Evolutionary conservation across 1,140 invertebrate genomes (phyloP), one percentile per base, ranked within the genome.

Genomic region (Zelostemma sp.): DNA sequence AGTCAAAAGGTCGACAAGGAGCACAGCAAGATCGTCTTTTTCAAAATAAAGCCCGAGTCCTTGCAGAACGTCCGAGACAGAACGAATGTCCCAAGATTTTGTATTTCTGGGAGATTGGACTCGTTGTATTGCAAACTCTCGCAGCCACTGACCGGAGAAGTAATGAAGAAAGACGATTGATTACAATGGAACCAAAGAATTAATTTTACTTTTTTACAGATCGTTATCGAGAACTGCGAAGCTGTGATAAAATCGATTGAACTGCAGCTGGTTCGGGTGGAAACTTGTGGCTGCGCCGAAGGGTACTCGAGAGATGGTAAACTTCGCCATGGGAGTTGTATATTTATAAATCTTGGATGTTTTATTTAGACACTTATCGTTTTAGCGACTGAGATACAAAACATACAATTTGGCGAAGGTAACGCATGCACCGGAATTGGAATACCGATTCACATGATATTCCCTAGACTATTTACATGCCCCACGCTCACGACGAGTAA

Each of bases 341-440:
- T n/a, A 47, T 17, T 38, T 48, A 62, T 6, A 43, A 50, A 19
- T 18, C 15, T 15, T 48, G 19, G 38, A 31, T 53, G 33, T 51
- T 50, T 35, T 16, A 35, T 58, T 50, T 38, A 15, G 2, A 31
- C 8, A 28, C 28, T 45, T 21, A 8, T 67, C 6, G 18, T 87
- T 86, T 58, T 80, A 97, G 96, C 95, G 1, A 98, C 97, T 1
- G 97, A 99, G 88, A 96, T 99, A 72, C 97, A 98, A 87, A 98
- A 97, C 81, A 97, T 98, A 81, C 97, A 99, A 88, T 93, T 99
- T 64, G 95, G 94, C 1, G 95, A 97, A 80, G 97, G 97, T 16
- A 95, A 98, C 86, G 90, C 97, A 41, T 88, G 89, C 45, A 89
- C 92, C 56, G 92, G 91, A 53, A 84, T 97, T 8, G 86, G 91